Base-by-base conservation (phyloP, 2,113 vertebrate species). In the Neoarius graeffei region DNA sequence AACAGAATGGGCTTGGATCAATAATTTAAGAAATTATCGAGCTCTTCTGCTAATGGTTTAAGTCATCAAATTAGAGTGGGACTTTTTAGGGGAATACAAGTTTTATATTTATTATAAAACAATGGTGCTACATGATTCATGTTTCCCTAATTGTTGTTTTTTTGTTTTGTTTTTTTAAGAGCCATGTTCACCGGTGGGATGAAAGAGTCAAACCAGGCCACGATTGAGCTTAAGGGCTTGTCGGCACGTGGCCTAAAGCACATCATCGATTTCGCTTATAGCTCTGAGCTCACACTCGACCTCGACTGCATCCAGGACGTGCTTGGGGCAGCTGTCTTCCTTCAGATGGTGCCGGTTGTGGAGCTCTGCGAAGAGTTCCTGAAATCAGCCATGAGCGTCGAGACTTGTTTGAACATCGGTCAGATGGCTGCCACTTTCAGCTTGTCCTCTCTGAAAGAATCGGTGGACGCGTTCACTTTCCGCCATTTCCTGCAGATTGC, bases 111-210 rank as follows among this genome's bases (percentile, higher is more conserved):
- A 48, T 50, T 86, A 13, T 35, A 52, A 13, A 52, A 42, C 20
- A 57, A 79, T 74, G 23, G 52, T 56, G 10, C 17, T 4, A 67
- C 20, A 23, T 79, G n/a, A 30, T 73, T 35, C 10, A 13, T 27
- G n/a, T 85, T n/a, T 56, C 60, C 7, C 56, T 60, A 7, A 60
- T 50, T 71, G 20, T 54, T 74, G 52, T 25, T 19, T 48, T 59
- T 85, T 35, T 42, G 80, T 76, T 8, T 81, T 76, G n/a, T 27
- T 80, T 69, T 27, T 94, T 87, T 25, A 94, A 99, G 98, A 95
- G 98, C 98, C 0, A 99, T 99, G 98, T 99, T 99, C 94, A 99
- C 98, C 0, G 98, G 98, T 0, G 98, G 98, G 84, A 99, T 99
- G 98, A 94, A 96, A 77, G 98, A 99, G 93, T 95, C 97, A 14